Evolutionary conservation across 92 coral and sea anemone genomes (phyloP).

Genomic region (Virgularia gustaviana): DNA sequence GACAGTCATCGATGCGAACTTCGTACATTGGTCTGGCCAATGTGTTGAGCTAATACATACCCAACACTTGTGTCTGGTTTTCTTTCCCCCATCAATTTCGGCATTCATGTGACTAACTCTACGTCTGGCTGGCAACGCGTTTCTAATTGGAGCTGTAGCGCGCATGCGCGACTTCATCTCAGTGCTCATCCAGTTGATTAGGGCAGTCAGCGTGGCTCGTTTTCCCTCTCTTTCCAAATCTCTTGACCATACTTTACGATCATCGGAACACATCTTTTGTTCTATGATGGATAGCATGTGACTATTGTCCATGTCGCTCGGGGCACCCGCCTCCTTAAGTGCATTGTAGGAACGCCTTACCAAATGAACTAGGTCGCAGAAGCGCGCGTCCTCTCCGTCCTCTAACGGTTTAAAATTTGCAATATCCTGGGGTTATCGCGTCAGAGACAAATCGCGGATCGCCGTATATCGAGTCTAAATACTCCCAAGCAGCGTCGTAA

Average conservation of each 20-base stretch:
- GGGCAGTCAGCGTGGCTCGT: slow-evolving; percentile 51
- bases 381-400: slow-evolving; percentile 56
- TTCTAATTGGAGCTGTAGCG: slow-evolving; percentile 57
- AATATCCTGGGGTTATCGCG: slow-evolving; percentile 56
- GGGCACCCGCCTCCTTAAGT: slow-evolving; percentile 37
- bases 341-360: slow-evolving; percentile 41
- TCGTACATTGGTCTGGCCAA: slow-evolving; percentile 65
- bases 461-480: slow-evolving; percentile 59
- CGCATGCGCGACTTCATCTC: slow-evolving; percentile 58
- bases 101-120: neutral
- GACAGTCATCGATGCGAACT: slow-evolving; percentile 46
- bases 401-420: slow-evolving; percentile 51
- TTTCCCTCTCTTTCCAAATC: slow-evolving; percentile 55
- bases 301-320: slow-evolving; percentile 42
- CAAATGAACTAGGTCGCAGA: slow-evolving; percentile 57
- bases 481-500: slow-evolving; percentile 61
- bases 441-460: slow-evolving; percentile 55
- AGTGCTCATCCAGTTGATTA: slow-evolving; percentile 60
- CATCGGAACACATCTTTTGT: slow-evolving; percentile 39
- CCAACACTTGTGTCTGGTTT: slow-evolving; percentile 53
- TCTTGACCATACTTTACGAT: slow-evolving; percentile 58
- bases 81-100: neutral
- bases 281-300: too few relatives aligned
- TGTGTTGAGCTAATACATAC: slow-evolving; percentile 53
- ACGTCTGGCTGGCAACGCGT: slow-evolving; percentile 24